A percentile compares a stretch with the other conserved stretches of the same genome.
phyloP scores from a whole-genome alignment of 2,888 invertebrate species.

The Dynastes grantii region DNA sequence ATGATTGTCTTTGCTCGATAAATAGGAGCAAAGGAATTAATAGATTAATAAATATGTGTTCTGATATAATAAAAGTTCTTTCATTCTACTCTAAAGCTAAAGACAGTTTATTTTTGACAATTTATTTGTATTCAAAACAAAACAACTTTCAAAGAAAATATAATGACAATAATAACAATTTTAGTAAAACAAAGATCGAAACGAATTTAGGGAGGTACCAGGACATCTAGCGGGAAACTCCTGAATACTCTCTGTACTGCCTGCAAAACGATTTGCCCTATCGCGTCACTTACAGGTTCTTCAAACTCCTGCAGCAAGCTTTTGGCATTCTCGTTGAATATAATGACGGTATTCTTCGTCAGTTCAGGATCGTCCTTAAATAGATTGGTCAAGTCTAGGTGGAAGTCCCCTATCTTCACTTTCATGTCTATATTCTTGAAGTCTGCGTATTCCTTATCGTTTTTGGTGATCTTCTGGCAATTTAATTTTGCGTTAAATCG shows the following conservation, averaged over 20 bases:
- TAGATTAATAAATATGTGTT: no score
- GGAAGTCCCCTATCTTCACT: conserved; percentile 31
- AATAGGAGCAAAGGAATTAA: no score
- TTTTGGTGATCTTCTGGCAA: conserved; percentile 7
- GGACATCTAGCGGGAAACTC: conserved; percentile 55
- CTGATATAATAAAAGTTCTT: no score
- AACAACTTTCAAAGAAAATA: no score
- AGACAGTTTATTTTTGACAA: no score
- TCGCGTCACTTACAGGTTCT: conserved; percentile 54
- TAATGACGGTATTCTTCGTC: conserved; percentile 57
- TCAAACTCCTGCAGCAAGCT: conserved; percentile 57
- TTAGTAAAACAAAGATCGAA: background rate
- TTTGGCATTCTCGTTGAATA: conserved; percentile 59
- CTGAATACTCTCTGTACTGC: conserved; percentile 55
- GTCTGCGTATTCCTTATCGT: conserved; percentile 30
- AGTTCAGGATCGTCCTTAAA: conserved; percentile 59
- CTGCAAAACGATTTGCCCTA: conserved; percentile 45
- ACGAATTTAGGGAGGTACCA: conserved; percentile 51
- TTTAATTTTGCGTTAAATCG: background rate
- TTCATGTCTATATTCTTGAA: conserved; percentile 32
- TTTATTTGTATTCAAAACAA: no score
- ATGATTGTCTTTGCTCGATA: no score
- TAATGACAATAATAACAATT: background rate
- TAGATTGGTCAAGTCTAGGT: conserved; percentile 56
- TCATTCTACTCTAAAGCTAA: no score